These are phyloP conservation scores for Nomada hirtipes DNA, from an alignment of 2,888 invertebrate genomes.

Conservation along the genomic window DNA sequence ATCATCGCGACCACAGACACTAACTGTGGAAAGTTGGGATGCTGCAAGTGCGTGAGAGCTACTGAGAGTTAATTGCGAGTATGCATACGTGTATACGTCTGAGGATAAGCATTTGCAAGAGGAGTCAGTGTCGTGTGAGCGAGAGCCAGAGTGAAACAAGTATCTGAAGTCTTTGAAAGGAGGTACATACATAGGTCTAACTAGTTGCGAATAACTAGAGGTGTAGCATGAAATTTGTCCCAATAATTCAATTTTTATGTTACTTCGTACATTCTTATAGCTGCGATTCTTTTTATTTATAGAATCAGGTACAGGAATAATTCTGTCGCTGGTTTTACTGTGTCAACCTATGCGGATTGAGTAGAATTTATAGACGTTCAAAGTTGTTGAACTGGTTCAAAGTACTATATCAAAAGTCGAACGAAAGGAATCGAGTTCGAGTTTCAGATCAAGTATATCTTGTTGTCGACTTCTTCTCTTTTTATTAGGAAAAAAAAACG, in stretches of 20 bases:
- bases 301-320: background rate
- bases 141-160: background rate
- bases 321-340: too few relatives aligned
- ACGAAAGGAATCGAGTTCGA: background rate
- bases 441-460: background rate
- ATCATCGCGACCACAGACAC: constrained; percentile 4
- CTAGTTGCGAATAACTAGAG: background rate
- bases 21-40: constrained; percentile 23
- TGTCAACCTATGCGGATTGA: too few relatives aligned
- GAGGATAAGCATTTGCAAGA: constrained; percentile 5
- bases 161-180: background rate
- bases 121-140: constrained; percentile 18
- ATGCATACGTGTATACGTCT: background rate
- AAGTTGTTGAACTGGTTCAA: background rate
- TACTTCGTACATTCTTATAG: background rate
- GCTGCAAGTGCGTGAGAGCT: constrained; percentile 8
- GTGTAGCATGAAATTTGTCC: background rate
- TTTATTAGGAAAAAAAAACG: too few relatives aligned
- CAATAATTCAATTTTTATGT: background rate
- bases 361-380: too few relatives aligned
- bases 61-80: background rate
- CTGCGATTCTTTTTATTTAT: background rate
- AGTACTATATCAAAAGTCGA: too few relatives aligned
- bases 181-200: background rate
- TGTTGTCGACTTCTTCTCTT: background rate